phyloP scores from a whole-genome alignment of 2,888 invertebrate genomes.

The Andrena fulva region DNA sequence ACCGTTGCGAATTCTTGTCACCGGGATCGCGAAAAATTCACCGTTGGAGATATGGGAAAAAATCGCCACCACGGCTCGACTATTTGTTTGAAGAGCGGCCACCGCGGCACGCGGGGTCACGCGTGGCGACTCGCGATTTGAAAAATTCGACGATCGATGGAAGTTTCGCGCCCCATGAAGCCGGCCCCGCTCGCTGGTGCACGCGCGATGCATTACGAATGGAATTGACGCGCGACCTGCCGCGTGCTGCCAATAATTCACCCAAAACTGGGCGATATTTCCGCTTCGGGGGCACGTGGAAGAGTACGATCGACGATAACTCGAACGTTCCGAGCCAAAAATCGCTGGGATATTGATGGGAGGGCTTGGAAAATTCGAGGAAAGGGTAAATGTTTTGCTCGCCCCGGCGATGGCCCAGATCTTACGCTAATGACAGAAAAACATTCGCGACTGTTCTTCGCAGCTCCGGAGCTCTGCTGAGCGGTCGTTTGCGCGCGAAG shows the following conservation, averaged over 20 bases:
- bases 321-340: conserved; percentile 10
- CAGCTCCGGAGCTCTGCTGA: neutral
- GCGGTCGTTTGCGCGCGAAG: neutral
- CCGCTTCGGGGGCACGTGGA: conserved; percentile 4
- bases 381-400: conserved; percentile 6
- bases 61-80: neutral
- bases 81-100: conserved; percentile 22
- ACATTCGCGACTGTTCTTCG: too few relatives aligned
- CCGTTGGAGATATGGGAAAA: neutral
- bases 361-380: neutral
- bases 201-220: conserved; percentile 61
- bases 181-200: neutral
- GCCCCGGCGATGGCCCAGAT: neutral
- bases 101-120: neutral
- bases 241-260: conserved; percentile 66
- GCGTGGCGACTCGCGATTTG: conserved; percentile 3
- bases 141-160: conserved; percentile 37
- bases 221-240: conserved; percentile 59
- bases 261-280: conserved; percentile 21
- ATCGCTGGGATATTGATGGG: conserved; percentile 1
- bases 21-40: conserved; percentile 19
- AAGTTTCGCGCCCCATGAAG: conserved; percentile 21
- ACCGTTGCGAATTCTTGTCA: conserved; percentile 16
- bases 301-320: conserved; percentile 35
- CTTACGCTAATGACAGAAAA: too few relatives aligned